Conservation (phyloP, 64 coral and sea anemone genomes). For the Platygyra sinensis region DNA sequence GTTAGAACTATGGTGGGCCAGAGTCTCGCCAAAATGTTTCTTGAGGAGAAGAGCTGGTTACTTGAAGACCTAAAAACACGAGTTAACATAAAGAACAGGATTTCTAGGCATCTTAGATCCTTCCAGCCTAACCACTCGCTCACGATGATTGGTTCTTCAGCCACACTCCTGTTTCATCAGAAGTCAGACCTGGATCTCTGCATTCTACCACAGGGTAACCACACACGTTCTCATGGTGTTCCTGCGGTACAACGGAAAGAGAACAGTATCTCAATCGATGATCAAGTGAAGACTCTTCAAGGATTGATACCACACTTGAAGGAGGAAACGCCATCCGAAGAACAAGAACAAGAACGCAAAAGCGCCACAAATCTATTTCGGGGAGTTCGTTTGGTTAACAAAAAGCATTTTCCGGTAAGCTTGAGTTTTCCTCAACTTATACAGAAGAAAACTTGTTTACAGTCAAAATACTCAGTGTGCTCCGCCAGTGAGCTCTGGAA, state of each 20-base stretch:
- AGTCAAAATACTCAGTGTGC: no score
- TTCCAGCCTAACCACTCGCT: neutral
- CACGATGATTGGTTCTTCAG: constrained; percentile 83
- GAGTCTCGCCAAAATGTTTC: constrained; percentile 27
- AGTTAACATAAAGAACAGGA: constrained; percentile 6
- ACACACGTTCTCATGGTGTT: neutral
- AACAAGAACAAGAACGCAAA: neutral
- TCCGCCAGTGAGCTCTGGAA: no score
- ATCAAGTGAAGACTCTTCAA: neutral
- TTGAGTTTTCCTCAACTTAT: neutral
- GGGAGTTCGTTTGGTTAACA: constrained; percentile 20
- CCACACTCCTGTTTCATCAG: constrained; percentile 75
- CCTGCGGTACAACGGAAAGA: neutral
- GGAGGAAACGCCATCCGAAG: neutral
- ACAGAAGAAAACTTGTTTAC: no score
- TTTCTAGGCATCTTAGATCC: neutral
- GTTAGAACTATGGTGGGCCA: constrained; percentile 21
- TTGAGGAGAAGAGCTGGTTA: constrained; percentile 29
- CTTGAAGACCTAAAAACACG: constrained; percentile 14
- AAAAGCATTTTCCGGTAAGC: constrained; percentile 31
- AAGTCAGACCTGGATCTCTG: constrained; percentile 89
- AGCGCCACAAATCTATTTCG: constrained; percentile 1
- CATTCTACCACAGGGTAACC: neutral
- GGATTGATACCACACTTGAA: neutral
- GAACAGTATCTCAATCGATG: neutral